These are phyloP conservation scores for Piscicola geometra DNA, from an alignment of 2,888 invertebrate genomes.

Conservation along the genomic window DNA sequence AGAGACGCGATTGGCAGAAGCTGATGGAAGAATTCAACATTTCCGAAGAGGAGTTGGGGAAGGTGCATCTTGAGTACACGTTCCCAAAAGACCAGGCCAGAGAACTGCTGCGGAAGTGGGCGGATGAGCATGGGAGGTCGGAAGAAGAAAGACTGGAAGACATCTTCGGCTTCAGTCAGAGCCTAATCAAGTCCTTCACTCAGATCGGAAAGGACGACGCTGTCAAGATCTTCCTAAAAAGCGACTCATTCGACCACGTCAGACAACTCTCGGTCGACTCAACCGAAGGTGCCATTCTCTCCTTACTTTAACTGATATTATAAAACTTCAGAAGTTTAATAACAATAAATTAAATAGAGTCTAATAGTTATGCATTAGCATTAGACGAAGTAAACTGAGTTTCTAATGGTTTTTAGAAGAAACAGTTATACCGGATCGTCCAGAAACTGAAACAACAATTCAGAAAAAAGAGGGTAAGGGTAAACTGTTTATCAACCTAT, in stretches of 20 bases:
- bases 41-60: conserved; percentile 73
- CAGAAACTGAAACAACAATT: too few relatives aligned
- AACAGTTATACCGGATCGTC: too few relatives aligned
- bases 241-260: neutral
- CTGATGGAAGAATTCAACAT: conserved; percentile 66
- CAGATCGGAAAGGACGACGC: conserved; percentile 37
- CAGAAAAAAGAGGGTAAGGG: too few relatives aligned
- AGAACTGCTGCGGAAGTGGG: conserved; percentile 87
- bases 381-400: too few relatives aligned
- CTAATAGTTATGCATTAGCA: too few relatives aligned
- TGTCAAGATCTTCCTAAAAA: conserved; percentile 46
- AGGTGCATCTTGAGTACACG: conserved; percentile 76
- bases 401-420: too few relatives aligned
- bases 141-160: conserved; percentile 56
- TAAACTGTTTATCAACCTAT: too few relatives aligned
- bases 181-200: conserved; percentile 28
- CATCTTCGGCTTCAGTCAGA: conserved; percentile 28
- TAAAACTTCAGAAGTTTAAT: too few relatives aligned
- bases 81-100: conserved; percentile 81
- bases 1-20: conserved; percentile 7
- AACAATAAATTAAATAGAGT: too few relatives aligned
- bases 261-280: neutral
- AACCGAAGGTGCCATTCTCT: neutral
- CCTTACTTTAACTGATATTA: too few relatives aligned
- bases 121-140: conserved; percentile 77